Evolutionary conservation across 2,888 invertebrate species (phyloP), one percentile per base, ranked within the genome.

Genomic region (Cephalotes varians): DNA sequence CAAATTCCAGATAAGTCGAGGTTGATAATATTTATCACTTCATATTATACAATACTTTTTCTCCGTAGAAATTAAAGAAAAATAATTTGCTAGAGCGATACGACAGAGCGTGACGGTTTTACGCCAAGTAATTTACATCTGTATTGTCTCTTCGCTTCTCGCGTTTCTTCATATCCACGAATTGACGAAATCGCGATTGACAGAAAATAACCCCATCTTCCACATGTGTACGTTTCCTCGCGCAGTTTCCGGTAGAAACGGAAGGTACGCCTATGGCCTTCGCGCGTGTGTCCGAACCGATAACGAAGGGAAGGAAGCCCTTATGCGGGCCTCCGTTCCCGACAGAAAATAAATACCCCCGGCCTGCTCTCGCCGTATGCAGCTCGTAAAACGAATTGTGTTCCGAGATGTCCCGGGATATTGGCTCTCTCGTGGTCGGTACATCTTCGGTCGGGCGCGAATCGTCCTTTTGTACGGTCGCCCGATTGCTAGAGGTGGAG

Each of bases 381-480:
- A 67, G 77, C 82, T 88, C 86, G 82, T 80, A 87, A 88, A 87
- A 77, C 82, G 84, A 72, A 83, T 77, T 76, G 73, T 76, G 71
- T 73, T 72, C 34, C 76, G 73, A 69, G 76, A 65, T 49, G 69
- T 73, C 64, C 64, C 69, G 64, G 21, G 49, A 40, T 74, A 81
- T 82, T 64, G 76, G 56, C 56, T 67, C 54, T 51, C 74, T 76
- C 71, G 49, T 34, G 51, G 67, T 60, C 34, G 49, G 47, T 72
- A 58, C 69, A 73, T 79, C 82, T 72, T 65, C 28, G 58, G 31
- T 12, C 40, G 28, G 37, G 79, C 69, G 72, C 12, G 21, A 34
- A 62, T 85, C 74, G 64, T 83, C 54, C 80, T 81, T 76, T 85
- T 80, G 71, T 44, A 72, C 67, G 58, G 40, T 64, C 54, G 69